Percentiles rank a stretch among this genome's conserved stretches.
phyloP scores from a whole-genome alignment of 1,140 invertebrate genomes.

The Musca vetustissima region DNA sequence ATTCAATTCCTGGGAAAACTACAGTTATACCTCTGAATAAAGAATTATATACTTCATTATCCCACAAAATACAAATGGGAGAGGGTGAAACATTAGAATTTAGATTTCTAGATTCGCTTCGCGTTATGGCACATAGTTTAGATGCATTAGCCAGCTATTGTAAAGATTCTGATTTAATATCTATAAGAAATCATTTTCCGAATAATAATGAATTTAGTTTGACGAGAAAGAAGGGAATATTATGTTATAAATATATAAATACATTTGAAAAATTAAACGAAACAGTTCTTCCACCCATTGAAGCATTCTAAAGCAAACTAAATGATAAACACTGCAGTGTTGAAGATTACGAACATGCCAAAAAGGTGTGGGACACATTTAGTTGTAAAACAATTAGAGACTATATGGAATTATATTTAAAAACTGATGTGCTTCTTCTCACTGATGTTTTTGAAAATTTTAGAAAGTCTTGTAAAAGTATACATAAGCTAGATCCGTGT shows the following conservation, averaged over 20 bases:
- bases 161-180: conserved; percentile 43
- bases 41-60: conserved; percentile 44
- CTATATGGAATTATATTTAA: conserved; percentile 29
- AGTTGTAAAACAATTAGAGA: background rate
- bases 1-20: conserved; percentile 38
- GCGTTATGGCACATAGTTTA: conserved; percentile 39
- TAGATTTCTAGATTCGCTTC: conserved; percentile 47
- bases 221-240: conserved; percentile 44
- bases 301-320: conserved; percentile 49
- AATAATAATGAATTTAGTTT: conserved; percentile 38
- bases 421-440: conserved; percentile 23
- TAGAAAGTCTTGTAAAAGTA: no score
- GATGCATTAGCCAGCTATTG: conserved; percentile 33
- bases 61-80: conserved; percentile 30
- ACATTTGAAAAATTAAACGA: conserved; percentile 44
- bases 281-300: conserved; percentile 37
- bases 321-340: conserved; percentile 35
- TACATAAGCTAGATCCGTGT: conserved; percentile 35
- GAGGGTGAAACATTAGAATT: conserved; percentile 31
- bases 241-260: conserved; percentile 46
- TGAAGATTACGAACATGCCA: conserved; percentile 51
- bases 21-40: conserved; percentile 50
- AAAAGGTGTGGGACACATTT: no score
- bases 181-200: conserved; percentile 32
- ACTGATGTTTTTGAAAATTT: conserved; percentile 13